Evolutionary conservation across 1,140 invertebrate species (phyloP).

Genomic region (Caenorhabditis elegans): WBcel235 BX284605.5:6352001-6352500

Average conservation of each 20-base stretch:
- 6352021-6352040: neutral
- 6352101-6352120: neutral
- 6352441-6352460: slow-evolving; percentile 31
- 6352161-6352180: too few species aligned
- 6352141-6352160: too few species aligned
- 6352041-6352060: neutral
- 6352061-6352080: slow-evolving; percentile 7
- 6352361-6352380: neutral
- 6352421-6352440: slow-evolving; percentile 33
- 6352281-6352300: too few species aligned
- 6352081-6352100: neutral
- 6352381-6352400: neutral
- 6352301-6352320: too few species aligned
- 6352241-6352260: too few species aligned
- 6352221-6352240: too few species aligned
- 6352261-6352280: too few species aligned
- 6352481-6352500: neutral
- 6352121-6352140: too few species aligned
- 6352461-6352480: neutral
- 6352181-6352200: too few species aligned
- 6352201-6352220: too few species aligned
- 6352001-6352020: neutral
- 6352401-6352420: slow-evolving; percentile 8
- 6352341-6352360: too few species aligned
- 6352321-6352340: too few species aligned